Evolutionary conservation across 1,140 invertebrate species (phyloP).

Genomic region (Bombus ignitus): DNA sequence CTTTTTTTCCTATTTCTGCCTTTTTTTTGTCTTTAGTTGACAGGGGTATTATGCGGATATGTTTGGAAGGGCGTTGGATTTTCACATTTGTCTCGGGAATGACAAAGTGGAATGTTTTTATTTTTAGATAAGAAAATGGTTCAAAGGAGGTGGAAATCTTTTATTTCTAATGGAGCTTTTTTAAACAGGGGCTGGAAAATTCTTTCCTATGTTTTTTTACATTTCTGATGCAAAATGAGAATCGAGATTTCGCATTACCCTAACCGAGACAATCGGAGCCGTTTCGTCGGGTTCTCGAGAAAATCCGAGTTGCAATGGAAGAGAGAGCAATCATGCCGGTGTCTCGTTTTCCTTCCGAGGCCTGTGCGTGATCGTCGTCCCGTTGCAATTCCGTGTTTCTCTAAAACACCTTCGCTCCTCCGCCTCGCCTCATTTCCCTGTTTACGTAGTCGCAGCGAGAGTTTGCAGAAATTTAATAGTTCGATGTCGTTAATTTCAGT

Average conservation of each 20-base stretch:
- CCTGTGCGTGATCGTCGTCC: background rate
- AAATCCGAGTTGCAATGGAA: background rate
- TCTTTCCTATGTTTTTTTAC: too few species aligned
- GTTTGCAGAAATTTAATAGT: slow-evolving; percentile 27
- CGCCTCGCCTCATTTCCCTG: background rate
- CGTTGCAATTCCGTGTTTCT: background rate
- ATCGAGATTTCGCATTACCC: background rate
- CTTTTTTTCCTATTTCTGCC: background rate
- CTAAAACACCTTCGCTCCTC: background rate
- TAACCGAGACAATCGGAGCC: background rate
- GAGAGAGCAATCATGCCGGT: background rate
- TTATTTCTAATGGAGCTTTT: too few species aligned
- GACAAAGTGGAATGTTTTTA: too few species aligned
- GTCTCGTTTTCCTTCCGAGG: slow-evolving; percentile 1
- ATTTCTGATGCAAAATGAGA: too few species aligned
- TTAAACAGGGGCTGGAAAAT: too few species aligned
- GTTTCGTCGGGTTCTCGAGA: background rate
- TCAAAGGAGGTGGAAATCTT: too few species aligned
- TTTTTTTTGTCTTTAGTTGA: background rate
- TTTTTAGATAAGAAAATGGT: too few species aligned
- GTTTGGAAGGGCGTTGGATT: too few species aligned
- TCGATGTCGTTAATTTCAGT: slow-evolving; percentile 24
- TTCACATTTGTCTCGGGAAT: too few species aligned
- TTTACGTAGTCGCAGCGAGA: background rate
- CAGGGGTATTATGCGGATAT: too few species aligned